phyloP scores from a whole-genome alignment of 2,797 vertebrate genomes.

The Anas bahamensis region DNA sequence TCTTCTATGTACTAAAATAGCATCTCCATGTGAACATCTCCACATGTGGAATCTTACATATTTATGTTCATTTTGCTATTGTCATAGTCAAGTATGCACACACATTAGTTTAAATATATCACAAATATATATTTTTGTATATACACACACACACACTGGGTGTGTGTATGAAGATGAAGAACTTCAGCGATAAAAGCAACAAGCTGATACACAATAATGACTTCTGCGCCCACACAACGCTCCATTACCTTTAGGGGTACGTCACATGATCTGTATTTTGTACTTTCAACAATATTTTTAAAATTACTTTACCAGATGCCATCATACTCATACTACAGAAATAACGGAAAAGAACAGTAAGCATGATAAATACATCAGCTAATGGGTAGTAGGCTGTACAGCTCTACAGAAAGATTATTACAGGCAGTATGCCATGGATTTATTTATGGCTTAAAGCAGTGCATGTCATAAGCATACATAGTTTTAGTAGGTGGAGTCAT shows the following conservation, averaged over 20 bases:
- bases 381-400: slow-evolving; percentile 42
- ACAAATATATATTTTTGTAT: not conserved
- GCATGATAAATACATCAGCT: slow-evolving; percentile 59
- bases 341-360: slow-evolving; percentile 59
- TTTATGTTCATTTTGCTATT: not conserved
- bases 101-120: not conserved
- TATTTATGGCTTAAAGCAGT: slow-evolving; percentile 62
- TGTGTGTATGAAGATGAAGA: not conserved
- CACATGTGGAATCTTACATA: not conserved
- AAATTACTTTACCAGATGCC: slow-evolving; percentile 47
- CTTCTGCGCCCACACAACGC: not conserved
- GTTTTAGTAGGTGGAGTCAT: slow-evolving; percentile 67
- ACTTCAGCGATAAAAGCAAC: not conserved
- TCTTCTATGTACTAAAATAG: not conserved
- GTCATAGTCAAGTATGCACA: not conserved
- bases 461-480: slow-evolving; percentile 55
- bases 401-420: slow-evolving; percentile 53
- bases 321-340: not conserved
- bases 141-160: not conserved
- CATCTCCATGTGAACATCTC: not conserved
- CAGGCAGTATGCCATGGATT: slow-evolving; percentile 58
- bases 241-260: not conserved
- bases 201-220: not conserved
- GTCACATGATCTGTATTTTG: not conserved
- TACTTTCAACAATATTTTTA: slow-evolving; percentile 17